A percentile compares a stretch with the other conserved stretches of the same genome.
These are phyloP conservation scores for Elephas maximus DNA, from an alignment of 2,113 vertebrate genomes.

Conservation along the genomic window DNA sequence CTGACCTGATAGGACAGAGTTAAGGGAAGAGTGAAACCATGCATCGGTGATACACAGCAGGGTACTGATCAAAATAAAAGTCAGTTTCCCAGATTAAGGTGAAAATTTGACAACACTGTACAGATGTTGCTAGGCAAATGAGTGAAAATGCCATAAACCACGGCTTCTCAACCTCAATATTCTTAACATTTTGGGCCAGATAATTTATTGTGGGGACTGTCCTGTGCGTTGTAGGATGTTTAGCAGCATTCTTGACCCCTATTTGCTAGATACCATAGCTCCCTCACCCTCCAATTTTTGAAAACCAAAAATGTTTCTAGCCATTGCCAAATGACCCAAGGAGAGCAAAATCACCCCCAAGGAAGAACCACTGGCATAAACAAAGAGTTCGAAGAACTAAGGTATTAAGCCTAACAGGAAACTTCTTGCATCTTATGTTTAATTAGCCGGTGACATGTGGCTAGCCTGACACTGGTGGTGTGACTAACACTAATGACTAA, in stretches of 20 bases:
- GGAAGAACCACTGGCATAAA: neutral
- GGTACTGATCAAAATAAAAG: neutral
- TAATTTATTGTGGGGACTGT: neutral
- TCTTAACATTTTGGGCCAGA: accelerated
- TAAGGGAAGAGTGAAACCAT: neutral
- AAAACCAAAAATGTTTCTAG: neutral
- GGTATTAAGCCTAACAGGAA: neutral
- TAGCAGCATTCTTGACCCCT: neutral
- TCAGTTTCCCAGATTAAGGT: neutral
- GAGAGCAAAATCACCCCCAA: neutral
- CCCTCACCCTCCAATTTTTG: neutral
- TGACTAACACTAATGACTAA: neutral
- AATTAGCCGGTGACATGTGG: neutral
- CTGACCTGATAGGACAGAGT: neutral
- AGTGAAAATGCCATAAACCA: neutral
- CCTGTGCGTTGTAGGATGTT: neutral
- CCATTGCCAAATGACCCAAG: neutral
- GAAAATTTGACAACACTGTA: neutral
- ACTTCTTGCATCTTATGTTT: neutral
- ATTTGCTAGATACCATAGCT: neutral
- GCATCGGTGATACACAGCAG: no score
- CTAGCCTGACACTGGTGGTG: neutral
- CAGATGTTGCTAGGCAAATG: neutral
- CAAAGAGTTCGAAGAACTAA: neutral
- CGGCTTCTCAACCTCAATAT: neutral